These are phyloP conservation scores for Brachylomia viminalis DNA, from an alignment of 2,888 invertebrate genomes.

Conservation along the genomic window DNA sequence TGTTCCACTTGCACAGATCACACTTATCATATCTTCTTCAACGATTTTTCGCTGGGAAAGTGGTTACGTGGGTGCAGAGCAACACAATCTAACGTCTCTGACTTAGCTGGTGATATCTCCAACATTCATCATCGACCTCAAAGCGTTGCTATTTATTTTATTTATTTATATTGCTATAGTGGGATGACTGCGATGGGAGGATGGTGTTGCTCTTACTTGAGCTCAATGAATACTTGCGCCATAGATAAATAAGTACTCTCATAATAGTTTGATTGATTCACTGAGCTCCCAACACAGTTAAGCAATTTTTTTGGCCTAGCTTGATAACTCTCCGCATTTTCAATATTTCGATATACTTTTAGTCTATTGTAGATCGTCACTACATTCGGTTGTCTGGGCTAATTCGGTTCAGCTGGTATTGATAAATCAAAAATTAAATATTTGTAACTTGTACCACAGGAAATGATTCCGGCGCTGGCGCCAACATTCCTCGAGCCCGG, in stretches of 20 bases:
- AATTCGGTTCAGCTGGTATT: slow-evolving; percentile 17
- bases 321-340: no score
- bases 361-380: not conserved
- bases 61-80: not conserved
- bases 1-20: slow-evolving; percentile 1
- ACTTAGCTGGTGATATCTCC: not conserved
- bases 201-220: not conserved
- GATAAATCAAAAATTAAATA: not conserved
- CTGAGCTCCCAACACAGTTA: not conserved
- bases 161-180: no score
- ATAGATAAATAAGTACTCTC: not conserved
- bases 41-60: not conserved
- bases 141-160: not conserved
- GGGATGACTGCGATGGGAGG: no score
- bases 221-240: not conserved
- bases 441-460: slow-evolving; percentile 29
- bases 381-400: not conserved
- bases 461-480: slow-evolving; percentile 50
- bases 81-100: not conserved
- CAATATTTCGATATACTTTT: not conserved
- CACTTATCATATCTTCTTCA: not conserved
- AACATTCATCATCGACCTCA: no score
- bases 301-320: no score
- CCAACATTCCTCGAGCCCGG: slow-evolving; percentile 53
- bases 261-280: not conserved